Conservation (phyloP, 2,113 vertebrate species). For the Spermophilus dauricus region DNA sequence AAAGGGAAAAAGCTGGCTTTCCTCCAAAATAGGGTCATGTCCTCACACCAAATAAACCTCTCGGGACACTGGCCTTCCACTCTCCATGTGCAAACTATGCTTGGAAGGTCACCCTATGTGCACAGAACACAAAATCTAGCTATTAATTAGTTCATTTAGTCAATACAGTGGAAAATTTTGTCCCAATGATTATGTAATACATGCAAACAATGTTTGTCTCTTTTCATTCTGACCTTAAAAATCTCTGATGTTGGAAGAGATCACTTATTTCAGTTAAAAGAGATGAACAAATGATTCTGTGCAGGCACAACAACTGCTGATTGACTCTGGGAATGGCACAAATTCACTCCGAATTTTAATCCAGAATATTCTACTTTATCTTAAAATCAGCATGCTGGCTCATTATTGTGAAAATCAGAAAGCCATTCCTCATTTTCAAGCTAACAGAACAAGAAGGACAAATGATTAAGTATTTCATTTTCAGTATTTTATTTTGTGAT, state of each 20-base stretch:
- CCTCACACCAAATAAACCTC: constrained; percentile 27
- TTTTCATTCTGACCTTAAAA: constrained; percentile 70
- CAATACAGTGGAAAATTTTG: constrained; percentile 75
- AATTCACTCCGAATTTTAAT: constrained; percentile 36
- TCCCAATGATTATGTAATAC: constrained; percentile 21
- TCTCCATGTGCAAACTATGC: not conserved
- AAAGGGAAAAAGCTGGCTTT: constrained; percentile 47
- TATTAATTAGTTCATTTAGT: constrained; percentile 76
- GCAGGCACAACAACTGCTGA: not conserved
- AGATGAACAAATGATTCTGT: constrained; percentile 55
- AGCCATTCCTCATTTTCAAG: constrained; percentile 58
- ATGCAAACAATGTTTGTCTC: constrained; percentile 57
- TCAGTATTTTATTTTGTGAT: constrained; percentile 52
- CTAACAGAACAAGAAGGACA: constrained; percentile 37
- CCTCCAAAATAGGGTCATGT: constrained; percentile 14
- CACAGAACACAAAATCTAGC: constrained; percentile 37
- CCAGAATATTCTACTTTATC: constrained; percentile 38
- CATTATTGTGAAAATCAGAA: constrained; percentile 55
- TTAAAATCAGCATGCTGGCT: constrained; percentile 62
- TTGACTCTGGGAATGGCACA: constrained; percentile 53
- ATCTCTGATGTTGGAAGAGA: constrained; percentile 45
- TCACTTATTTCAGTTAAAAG: constrained; percentile 64
- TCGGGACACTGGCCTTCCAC: not conserved
- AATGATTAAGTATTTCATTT: constrained; percentile 35
- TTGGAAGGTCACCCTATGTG: constrained; percentile 61